Evolutionary conservation across 2,888 invertebrate genomes (phyloP), one percentile per base, ranked within the genome.

Genomic region (Trissolcus japonicus): DNA sequence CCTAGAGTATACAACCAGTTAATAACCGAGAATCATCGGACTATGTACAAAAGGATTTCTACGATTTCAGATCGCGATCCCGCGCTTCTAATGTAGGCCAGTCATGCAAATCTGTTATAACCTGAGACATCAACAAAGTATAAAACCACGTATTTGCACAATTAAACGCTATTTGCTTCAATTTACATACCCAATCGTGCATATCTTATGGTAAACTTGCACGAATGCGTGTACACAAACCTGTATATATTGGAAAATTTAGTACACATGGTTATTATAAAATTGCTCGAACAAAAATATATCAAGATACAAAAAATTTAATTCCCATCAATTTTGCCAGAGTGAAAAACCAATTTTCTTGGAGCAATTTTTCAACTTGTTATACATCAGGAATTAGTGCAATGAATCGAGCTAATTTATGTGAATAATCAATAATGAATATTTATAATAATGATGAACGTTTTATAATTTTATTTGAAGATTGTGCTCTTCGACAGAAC

Each of bases 71-170:
- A 86, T 87, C 83, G 82, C 82, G 84, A 85, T 83, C 84, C 35
- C 35, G 35, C 35, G 35, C 35, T 48, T 67, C 73, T 88, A 88
- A 88, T 88, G 87, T 85, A 84, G 84, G 85, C 84, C 83, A 85
- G 83, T 87, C 88, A 88, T 86, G 88, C 88, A 84, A 88, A 83
- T 86, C 85, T 83, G 86, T 87, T 86, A 88, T 88, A 88, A 87
- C 88, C 84, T 83, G 83, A 83, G 85, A 86, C 85, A 86, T 83
- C 43, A 56, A 46, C 35, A 11, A 40, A 50, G 66, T 17, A 51
- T 35, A 35, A 51, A 59, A 67, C 59, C 17, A 59, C 66, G 11
- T 35, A 50, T 67, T 59, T 67, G 41, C 4, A 59, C 35, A 59
- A 40, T 67, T 67, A 67, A 59, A 51, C 57, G 41, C 51, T 43